Conservation (phyloP, 2,888 invertebrate species). For the Tenthredo mesomela region DNA sequence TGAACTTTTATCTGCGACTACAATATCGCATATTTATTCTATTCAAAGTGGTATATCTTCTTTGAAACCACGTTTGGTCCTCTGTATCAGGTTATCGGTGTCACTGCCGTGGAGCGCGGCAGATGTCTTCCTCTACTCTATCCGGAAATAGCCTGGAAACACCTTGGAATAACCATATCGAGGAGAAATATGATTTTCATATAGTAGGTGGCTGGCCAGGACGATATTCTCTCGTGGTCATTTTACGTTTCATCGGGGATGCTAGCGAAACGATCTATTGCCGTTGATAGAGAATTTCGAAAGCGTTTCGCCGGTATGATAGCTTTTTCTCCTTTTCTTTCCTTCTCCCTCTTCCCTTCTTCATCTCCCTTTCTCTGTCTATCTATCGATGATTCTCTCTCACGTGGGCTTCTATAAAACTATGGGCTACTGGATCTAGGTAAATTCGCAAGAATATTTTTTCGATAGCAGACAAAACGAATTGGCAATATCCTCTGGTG, state of each 20-base stretch:
- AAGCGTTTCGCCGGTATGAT: slow-evolving; percentile 14
- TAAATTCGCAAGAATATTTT: slow-evolving; percentile 23
- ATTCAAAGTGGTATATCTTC: neutral
- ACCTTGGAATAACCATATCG: slow-evolving; percentile 58
- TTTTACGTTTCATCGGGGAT: slow-evolving; percentile 46
- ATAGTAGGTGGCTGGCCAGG: slow-evolving; percentile 48
- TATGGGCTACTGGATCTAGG: neutral
- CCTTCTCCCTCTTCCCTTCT: neutral
- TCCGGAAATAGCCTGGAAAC: slow-evolving; percentile 43
- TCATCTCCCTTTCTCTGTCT: neutral
- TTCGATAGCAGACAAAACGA: slow-evolving; percentile 53
- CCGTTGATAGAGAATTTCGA: slow-evolving; percentile 44
- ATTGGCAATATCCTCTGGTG: slow-evolving; percentile 60
- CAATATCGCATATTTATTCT: neutral
- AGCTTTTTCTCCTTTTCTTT: slow-evolving; percentile 33
- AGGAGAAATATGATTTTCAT: slow-evolving; percentile 64
- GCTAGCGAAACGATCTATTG: slow-evolving; percentile 37
- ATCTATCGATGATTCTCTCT: slow-evolving; percentile 16
- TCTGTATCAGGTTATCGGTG: slow-evolving; percentile 20
- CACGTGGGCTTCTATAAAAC: slow-evolving; percentile 7
- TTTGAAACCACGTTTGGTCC: neutral
- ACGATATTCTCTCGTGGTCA: slow-evolving; percentile 46
- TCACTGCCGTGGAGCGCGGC: neutral
- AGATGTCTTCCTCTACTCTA: slow-evolving; percentile 15
- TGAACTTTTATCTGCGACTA: neutral